These are phyloP conservation scores for Myripristis jacobus DNA, from an alignment of 2,797 vertebrate genomes.

Conservation along the genomic window DNA sequence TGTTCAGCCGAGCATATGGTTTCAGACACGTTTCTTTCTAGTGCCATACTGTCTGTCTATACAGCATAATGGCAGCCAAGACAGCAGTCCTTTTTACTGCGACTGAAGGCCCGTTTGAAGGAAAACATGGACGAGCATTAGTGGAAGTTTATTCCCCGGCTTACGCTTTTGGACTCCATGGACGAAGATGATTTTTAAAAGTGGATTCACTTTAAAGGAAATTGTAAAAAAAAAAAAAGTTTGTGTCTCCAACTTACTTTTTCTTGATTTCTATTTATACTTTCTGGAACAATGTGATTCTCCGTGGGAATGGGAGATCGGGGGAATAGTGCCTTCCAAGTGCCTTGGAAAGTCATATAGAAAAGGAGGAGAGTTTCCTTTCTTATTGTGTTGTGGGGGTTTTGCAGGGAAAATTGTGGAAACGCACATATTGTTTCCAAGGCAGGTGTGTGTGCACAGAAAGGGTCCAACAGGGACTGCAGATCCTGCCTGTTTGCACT, in stretches of 20 bases:
- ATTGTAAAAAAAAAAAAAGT: constrained; percentile 61
- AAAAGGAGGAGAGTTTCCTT: constrained; percentile 61
- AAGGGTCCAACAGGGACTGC: constrained; percentile 30
- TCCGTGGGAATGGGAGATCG: constrained; percentile 49
- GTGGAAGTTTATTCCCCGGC: constrained; percentile 79
- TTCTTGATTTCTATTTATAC: constrained; percentile 77
- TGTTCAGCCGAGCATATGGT: constrained; percentile 78
- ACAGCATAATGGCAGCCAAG: constrained; percentile 77
- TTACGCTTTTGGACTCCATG: constrained; percentile 67
- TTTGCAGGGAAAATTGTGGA: constrained; percentile 53
- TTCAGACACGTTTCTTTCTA: constrained; percentile 77
- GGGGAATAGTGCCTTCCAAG: constrained; percentile 69
- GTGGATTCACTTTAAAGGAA: constrained; percentile 75
- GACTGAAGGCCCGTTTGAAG: constrained; percentile 77
- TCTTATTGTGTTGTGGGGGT: constrained; percentile 64
- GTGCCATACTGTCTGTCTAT: constrained; percentile 78
- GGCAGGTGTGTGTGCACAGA: background rate
- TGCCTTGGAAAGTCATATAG: constrained; percentile 52
- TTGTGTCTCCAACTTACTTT: constrained; percentile 68
- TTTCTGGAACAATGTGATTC: constrained; percentile 69
- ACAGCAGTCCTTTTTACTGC: constrained; percentile 73
- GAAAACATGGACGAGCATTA: constrained; percentile 78
- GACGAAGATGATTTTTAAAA: constrained; percentile 74
- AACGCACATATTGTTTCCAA: constrained; percentile 43
- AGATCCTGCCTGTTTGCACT: constrained; percentile 44